Percentiles rank a stretch among this genome's conserved stretches.
phyloP scores from a whole-genome alignment of 2,797 vertebrate species.

The Caiman crocodilus region DNA sequence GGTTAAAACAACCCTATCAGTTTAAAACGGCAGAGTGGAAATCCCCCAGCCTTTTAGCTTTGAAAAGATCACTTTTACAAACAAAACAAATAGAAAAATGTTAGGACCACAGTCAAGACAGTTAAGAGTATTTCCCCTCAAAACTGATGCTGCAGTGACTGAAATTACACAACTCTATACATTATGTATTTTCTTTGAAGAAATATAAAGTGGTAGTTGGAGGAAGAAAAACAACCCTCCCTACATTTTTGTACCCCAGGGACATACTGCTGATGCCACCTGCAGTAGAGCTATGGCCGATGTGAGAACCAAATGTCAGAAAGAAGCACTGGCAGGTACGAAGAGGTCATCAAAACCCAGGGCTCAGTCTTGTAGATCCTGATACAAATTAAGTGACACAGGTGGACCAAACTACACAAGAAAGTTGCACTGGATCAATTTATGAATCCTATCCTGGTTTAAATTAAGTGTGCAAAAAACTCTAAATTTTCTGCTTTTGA shows the following conservation, averaged over 20 bases:
- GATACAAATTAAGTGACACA: rapidly evolving
- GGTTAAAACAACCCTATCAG: slow-evolving; percentile 37
- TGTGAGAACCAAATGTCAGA: not conserved
- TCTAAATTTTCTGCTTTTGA: not conserved
- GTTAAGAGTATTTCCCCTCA: slow-evolving; percentile 13
- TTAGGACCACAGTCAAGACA: slow-evolving; percentile 21
- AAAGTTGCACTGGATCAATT: rapidly evolving
- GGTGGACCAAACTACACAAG: rapidly evolving
- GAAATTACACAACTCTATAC: not conserved
- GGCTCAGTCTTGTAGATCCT: not conserved
- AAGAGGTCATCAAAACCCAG: not conserved
- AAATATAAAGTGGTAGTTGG: not conserved
- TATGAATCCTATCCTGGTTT: not conserved
- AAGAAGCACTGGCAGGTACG: not conserved
- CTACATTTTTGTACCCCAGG: not conserved
- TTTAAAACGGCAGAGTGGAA: slow-evolving; percentile 68
- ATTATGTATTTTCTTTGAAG: not conserved
- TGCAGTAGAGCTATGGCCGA: not conserved
- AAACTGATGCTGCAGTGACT: not conserved
- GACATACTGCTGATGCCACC: not conserved
- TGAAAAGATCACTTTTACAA: slow-evolving; percentile 53
- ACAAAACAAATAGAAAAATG: slow-evolving; percentile 5
- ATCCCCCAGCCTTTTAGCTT: slow-evolving; percentile 57
- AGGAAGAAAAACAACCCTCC: not conserved
- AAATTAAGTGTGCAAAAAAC: no score